Conservation (phyloP, 2,797 vertebrate species). For the Pseudomugil tenellus region DNA sequence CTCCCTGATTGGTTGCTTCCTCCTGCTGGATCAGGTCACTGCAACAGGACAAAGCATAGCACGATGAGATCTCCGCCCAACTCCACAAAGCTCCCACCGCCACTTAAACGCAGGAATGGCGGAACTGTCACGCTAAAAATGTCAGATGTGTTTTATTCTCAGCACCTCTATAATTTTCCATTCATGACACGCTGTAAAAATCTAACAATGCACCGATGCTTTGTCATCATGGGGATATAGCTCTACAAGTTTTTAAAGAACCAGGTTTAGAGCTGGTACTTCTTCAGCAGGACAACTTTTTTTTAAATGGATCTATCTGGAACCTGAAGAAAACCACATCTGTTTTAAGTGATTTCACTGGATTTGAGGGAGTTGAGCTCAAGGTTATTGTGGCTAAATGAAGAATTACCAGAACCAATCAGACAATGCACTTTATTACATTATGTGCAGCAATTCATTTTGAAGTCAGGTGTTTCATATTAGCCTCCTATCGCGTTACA, state of each 20-base stretch:
- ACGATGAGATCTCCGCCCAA: conserved; percentile 70
- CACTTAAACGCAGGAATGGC: conserved; percentile 72
- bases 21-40: conserved; percentile 79
- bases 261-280: conserved; percentile 27
- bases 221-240: conserved; percentile 53
- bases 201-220: conserved; percentile 72
- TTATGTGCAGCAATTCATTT: conserved; percentile 73
- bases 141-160: conserved; percentile 77
- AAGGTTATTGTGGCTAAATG: conserved; percentile 77
- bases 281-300: conserved; percentile 47
- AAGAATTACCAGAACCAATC: conserved; percentile 81
- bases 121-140: conserved; percentile 74
- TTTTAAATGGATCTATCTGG: conserved; percentile 60
- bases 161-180: conserved; percentile 77
- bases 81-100: conserved; percentile 71
- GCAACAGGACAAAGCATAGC: conserved; percentile 73
- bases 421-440: conserved; percentile 79
- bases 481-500: conserved; percentile 75
- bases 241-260: conserved; percentile 16
- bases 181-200: conserved; percentile 75
- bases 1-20: conserved; percentile 79
- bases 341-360: conserved; percentile 79
- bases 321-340: conserved; percentile 69
- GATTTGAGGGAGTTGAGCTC: conserved; percentile 61
- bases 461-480: conserved; percentile 77